Base-by-base conservation (phyloP, 92 coral and sea anemone species). In the Montipora capitata region DNA sequence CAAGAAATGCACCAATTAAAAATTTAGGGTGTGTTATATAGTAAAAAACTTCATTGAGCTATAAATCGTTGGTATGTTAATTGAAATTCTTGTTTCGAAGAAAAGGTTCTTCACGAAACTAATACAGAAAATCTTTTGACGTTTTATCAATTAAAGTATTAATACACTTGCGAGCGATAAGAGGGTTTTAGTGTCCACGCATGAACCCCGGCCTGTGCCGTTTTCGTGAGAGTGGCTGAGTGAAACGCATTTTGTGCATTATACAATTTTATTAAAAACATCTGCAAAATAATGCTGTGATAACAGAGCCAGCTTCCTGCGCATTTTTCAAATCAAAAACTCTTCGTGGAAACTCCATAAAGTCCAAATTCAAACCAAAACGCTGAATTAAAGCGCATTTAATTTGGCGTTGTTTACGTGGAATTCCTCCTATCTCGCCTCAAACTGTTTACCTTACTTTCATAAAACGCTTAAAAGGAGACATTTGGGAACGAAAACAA, bases 401-500 rank as follows among this genome's bases (percentile, higher is more conserved):
- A 5, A 4, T 40, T 38, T 11, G 0, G 43, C 20, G 5, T 14
- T 3, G 74, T 10, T 69, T 69, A 5, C 5, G 8, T 14, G 40
- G 38, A 2, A 17, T 16, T 7, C 20, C 3, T 8, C 39, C 12
- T 20, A 5, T 2, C 7, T 17, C 7, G 35, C 51, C 18, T 56
- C 18, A 48, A 45, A 73, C 1, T 73, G 59, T 73, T 73, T 73
- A 73, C 61, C 14, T 73, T 73, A 16, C 39, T 40, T 49, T 43
- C 9, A 16, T 73, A 27, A 73, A 73, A 62, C 59, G 77, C 56
- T 73, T 45, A 73, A 73, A 73, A 44, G 45, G 61, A 69, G 77
- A 45, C 42, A 20, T 81, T 77, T 39, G 40, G n/a, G 51, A 15
- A 59, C 51, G 40, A 54, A 39, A 43, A 27, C 16, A 52, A 16